These are phyloP conservation scores for Tenualosa ilisha DNA, from an alignment of 2,797 vertebrate genomes.

Conservation along the genomic window DNA sequence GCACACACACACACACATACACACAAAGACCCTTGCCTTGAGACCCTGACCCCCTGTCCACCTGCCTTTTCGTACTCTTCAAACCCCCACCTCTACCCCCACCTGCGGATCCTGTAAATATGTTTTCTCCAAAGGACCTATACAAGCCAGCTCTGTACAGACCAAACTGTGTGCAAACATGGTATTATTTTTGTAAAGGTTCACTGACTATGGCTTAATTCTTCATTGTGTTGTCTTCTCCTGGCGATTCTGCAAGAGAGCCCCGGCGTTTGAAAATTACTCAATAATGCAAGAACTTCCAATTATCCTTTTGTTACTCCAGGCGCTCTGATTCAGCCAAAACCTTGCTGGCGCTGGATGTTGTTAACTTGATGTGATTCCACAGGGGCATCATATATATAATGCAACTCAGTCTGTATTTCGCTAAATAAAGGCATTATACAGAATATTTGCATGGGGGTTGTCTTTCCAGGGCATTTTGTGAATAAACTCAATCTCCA, in stretches of 20 bases:
- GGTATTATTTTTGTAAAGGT: conserved; percentile 80
- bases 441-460: conserved; percentile 47
- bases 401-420: conserved; percentile 33
- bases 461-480: conserved; percentile 51
- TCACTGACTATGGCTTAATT: conserved; percentile 61
- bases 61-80: conserved; percentile 43
- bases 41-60: conserved; percentile 61
- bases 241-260: not conserved
- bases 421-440: conserved; percentile 26
- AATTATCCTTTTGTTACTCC: not conserved
- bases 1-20: not conserved
- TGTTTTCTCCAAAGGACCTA: conserved; percentile 55
- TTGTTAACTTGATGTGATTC: conserved; percentile 25
- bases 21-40: conserved; percentile 58
- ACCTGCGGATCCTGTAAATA: conserved; percentile 76
- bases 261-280: not conserved
- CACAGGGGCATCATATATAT: conserved; percentile 34
- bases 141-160: conserved; percentile 61
- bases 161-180: conserved; percentile 70
- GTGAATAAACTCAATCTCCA: conserved; percentile 55
- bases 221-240: conserved; percentile 51
- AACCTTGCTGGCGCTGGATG: not conserved
- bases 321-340: not conserved
- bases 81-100: conserved; percentile 43
- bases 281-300: not conserved